These are phyloP conservation scores for Megaceryle maxima DNA, from an alignment of 2,113 vertebrate species.

Conservation along the genomic window DNA sequence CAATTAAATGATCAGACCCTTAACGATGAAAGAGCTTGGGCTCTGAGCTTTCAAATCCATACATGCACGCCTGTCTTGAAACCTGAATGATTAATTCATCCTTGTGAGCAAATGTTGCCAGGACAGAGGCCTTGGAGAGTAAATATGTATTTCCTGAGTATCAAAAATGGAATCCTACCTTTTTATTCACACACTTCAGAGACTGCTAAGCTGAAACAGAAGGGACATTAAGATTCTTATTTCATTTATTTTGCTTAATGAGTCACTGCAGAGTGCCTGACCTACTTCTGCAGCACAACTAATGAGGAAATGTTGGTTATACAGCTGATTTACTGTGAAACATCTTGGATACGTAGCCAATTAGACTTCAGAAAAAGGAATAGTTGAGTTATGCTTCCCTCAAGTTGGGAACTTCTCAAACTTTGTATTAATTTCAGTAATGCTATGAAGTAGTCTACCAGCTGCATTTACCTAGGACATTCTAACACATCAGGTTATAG, in stretches of 20 bases:
- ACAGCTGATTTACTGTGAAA: constrained; percentile 37
- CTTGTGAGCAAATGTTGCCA: neutral
- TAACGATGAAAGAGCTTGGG: neutral
- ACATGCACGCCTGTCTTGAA: neutral
- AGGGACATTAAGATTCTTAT: constrained; percentile 34
- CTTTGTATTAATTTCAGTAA: neutral
- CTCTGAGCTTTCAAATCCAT: neutral
- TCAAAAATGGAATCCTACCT: neutral
- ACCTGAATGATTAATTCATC: neutral
- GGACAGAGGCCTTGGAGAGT: neutral
- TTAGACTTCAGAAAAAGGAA: neutral
- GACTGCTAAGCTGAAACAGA: constrained; percentile 11
- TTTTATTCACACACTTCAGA: neutral
- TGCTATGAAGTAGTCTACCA: neutral
- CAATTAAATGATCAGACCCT: neutral
- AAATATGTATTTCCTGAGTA: neutral
- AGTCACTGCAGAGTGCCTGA: constrained; percentile 34
- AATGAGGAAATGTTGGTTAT: constrained; percentile 33
- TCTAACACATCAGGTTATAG: neutral
- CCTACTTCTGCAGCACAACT: constrained; percentile 29
- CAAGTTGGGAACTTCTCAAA: neutral
- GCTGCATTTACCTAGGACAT: neutral
- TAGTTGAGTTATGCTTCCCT: neutral
- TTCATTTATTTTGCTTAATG: constrained; percentile 51
- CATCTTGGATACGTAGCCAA: neutral